Evolutionary conservation across 64 coral and sea anemone genomes (phyloP).

Genomic region (Montipora capricornis): DNA sequence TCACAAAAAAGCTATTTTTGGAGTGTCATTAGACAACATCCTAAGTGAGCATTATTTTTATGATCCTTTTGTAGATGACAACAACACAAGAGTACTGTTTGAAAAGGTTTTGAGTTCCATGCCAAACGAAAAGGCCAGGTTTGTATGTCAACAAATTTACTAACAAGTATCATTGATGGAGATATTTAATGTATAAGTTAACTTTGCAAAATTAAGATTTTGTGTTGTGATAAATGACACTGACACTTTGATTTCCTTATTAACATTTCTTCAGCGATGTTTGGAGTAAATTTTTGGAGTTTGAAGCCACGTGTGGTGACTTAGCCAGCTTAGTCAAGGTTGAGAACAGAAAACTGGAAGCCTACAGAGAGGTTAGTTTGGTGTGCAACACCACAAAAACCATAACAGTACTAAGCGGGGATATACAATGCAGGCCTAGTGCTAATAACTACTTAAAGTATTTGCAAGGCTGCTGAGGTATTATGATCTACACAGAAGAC

Average conservation of each 20-base stretch:
- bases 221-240: background rate
- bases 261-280: constrained; percentile 76
- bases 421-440: too few relatives aligned
- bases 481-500: too few relatives aligned
- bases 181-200: too few relatives aligned
- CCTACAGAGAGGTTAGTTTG: constrained; percentile 85
- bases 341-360: constrained; percentile 92
- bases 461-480: too few relatives aligned
- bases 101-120: constrained; percentile 84
- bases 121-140: constrained; percentile 91
- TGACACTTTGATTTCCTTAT: too few relatives aligned
- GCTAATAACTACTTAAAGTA: too few relatives aligned
- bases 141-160: background rate
- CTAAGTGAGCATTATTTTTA: background rate
- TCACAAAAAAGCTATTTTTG: too few relatives aligned
- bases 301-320: constrained; percentile 94
- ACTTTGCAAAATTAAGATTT: background rate
- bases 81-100: constrained; percentile 91
- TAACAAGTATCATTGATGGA: too few relatives aligned
- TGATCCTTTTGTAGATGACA: constrained; percentile 70
- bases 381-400: too few relatives aligned
- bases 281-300: constrained; percentile 89
- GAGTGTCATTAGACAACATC: background rate
- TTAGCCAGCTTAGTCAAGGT: constrained; percentile 94
- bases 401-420: too few relatives aligned